Evolutionary conservation across 2,797 vertebrate species (phyloP), one percentile per base, ranked within the genome.

Genomic region (Arnoldichthys spilopterus): DNA sequence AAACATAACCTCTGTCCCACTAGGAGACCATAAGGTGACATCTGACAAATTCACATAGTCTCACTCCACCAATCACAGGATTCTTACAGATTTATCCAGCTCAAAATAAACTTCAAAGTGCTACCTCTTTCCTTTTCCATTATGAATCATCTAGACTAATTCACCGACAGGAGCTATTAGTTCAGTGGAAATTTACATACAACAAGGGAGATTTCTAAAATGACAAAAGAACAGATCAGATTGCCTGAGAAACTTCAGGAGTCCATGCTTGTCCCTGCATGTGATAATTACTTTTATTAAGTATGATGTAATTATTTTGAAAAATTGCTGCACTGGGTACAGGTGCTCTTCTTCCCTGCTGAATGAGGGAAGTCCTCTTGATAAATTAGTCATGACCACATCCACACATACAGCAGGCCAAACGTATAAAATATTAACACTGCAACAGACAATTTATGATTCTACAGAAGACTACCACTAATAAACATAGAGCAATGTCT

Each of bases 361-460:
- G 85, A 85, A 63, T 80, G 47, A 72, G 73, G 86, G 82, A 90
- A 87, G 85, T 89, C 89, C 88, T 85, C 43, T 70, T 78, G 78
- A 91, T 93, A 74, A 93, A 93, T 94, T 85, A 94, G 86, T 93
- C 79, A 94, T 93, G 87, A 91, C 72, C 81, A 80, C 86, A 87
- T 91, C 86, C 89, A 89, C 89, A 91, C 90, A 86, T 88, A 87
- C 87, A 88, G 88, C 89, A 91, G 90, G 85, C 85, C 34, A 90
- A 84, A 80, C 83, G 89, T 74, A 84, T 93, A 15, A 92, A 94
- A 93, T 93, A 93, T 93, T 91, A 84, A 92, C 81, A 86, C 47
- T 79, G 81, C 82, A 85, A 90, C 84, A 83, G 78, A 88, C 79
- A 80, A 49, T 86, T 87, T 74, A 79, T 54, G 77, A 70, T 79